phyloP scores from a whole-genome alignment of 1,140 invertebrate species.

The Uloborus diversus region DNA sequence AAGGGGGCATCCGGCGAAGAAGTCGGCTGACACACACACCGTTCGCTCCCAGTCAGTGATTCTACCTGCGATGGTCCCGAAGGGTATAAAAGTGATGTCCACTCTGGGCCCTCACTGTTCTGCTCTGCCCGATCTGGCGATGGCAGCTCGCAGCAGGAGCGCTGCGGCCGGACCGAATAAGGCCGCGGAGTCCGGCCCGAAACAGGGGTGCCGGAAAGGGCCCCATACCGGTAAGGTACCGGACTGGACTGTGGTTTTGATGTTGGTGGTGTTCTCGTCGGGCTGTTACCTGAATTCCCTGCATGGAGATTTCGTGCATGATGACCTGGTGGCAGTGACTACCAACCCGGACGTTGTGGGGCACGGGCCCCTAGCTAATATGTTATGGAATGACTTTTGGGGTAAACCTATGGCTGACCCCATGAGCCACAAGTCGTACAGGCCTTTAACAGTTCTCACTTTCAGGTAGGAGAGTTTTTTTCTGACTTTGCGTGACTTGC shows the following conservation, averaged over 20 bases:
- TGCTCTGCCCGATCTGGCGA: neutral
- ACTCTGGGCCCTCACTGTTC: neutral
- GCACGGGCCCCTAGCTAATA: slow-evolving; percentile 71
- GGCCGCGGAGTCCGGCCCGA: neutral
- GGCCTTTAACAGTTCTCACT: slow-evolving; percentile 82
- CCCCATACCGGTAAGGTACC: neutral
- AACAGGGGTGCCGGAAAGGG: too few relatives aligned
- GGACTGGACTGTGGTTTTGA: neutral
- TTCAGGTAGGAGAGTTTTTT: slow-evolving; percentile 77
- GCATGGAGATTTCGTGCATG: slow-evolving; percentile 87
- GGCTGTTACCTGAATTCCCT: slow-evolving; percentile 81
- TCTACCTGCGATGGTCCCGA: neutral
- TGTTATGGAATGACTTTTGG: slow-evolving; percentile 90
- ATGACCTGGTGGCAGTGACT: slow-evolving; percentile 87
- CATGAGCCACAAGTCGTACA: slow-evolving; percentile 88
- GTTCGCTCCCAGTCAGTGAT: neutral
- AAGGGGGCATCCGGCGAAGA: neutral
- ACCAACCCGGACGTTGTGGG: slow-evolving; percentile 84
- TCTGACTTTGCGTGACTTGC: too few relatives aligned
- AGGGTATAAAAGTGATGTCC: neutral
- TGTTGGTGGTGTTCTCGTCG: slow-evolving; percentile 67
- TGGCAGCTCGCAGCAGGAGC: neutral
- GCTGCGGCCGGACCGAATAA: neutral
- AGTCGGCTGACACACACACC: neutral
- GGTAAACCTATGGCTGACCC: slow-evolving; percentile 88